A percentile compares a stretch with the other conserved stretches of the same genome.
phyloP scores from a whole-genome alignment of 2,113 vertebrate species.

The Chloropsis cyanopogon region DNA sequence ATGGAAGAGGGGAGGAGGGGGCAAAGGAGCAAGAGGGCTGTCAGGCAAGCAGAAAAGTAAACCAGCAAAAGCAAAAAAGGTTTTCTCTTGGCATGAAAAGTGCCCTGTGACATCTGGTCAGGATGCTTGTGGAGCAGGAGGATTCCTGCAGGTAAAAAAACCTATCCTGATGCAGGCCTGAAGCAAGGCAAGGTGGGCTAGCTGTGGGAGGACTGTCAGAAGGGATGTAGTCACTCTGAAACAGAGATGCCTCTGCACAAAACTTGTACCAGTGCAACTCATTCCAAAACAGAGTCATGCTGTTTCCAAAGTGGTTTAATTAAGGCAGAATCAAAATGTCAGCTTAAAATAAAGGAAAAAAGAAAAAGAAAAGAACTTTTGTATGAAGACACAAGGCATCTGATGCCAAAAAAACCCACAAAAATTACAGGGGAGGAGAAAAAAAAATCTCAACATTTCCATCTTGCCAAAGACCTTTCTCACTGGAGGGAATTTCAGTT shows the following conservation, averaged over 20 bases:
- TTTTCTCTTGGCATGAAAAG: neutral
- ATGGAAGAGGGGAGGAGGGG: neutral
- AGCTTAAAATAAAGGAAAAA: neutral
- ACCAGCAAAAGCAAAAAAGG: neutral
- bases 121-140: neutral
- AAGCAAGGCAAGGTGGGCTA: conserved; percentile 15
- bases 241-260: conserved; percentile 26
- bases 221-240: conserved; percentile 28
- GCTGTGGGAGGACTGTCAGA: conserved; percentile 24
- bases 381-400: conserved; percentile 4
- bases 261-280: neutral
- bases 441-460: neutral
- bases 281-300: conserved; percentile 34
- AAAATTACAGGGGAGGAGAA: neutral
- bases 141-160: neutral
- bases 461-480: conserved; percentile 32
- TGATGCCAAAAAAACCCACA: neutral
- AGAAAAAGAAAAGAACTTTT: neutral
- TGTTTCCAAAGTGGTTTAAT: conserved; percentile 50
- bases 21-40: neutral
- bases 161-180: neutral
- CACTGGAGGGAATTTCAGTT: neutral
- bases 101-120: neutral
- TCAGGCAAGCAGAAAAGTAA: neutral
- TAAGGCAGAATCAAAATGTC: conserved; percentile 56